A percentile compares a stretch with the other conserved stretches of the same genome.
Conservation (phyloP, 1,140 invertebrate genomes). For the Drosophila prosaltans region DNA sequence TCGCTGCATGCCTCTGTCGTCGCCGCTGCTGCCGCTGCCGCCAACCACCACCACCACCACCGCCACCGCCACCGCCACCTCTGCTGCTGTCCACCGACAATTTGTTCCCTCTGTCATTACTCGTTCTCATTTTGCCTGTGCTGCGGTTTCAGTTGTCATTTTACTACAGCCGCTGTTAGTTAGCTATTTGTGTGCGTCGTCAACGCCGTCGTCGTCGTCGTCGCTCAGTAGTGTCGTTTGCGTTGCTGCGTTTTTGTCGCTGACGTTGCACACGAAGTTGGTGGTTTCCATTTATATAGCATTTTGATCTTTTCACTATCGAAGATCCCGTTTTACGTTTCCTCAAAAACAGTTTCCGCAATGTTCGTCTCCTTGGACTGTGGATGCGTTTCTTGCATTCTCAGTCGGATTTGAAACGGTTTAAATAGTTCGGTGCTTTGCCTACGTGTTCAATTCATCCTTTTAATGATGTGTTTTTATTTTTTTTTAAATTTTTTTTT, state of each 20-base stretch:
- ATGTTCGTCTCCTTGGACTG: conserved; percentile 18
- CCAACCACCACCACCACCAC: not conserved
- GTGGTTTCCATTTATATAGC: conserved; percentile 10
- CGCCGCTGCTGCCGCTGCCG: conserved; percentile 19
- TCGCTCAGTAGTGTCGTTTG: conserved; percentile 35
- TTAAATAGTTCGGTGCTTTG: conserved; percentile 38
- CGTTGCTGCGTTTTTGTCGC: conserved; percentile 14
- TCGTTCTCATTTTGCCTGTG: conserved; percentile 74
- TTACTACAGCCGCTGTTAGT: conserved; percentile 79
- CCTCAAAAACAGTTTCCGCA: not conserved
- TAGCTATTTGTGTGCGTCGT: conserved; percentile 74
- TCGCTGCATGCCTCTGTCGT: conserved; percentile 13
- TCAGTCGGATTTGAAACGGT: conserved; percentile 19
- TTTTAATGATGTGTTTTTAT: not conserved
- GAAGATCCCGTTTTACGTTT: conserved; percentile 4
- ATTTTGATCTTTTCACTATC: conserved; percentile 1
- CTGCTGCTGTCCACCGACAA: conserved; percentile 52
- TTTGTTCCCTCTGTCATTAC: conserved; percentile 66
- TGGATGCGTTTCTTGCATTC: conserved; percentile 31
- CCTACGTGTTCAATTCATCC: conserved; percentile 69
- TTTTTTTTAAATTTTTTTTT: conserved; percentile 10
- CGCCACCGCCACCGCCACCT: conserved; percentile 5
- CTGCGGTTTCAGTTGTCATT: conserved; percentile 78
- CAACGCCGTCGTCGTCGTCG: conserved; percentile 44
- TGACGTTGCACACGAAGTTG: conserved; percentile 27